Percentiles rank a stretch among this genome's conserved stretches.
These are phyloP conservation scores for Graphium colonna DNA, from an alignment of 2,888 invertebrate genomes.

Conservation along the genomic window DNA sequence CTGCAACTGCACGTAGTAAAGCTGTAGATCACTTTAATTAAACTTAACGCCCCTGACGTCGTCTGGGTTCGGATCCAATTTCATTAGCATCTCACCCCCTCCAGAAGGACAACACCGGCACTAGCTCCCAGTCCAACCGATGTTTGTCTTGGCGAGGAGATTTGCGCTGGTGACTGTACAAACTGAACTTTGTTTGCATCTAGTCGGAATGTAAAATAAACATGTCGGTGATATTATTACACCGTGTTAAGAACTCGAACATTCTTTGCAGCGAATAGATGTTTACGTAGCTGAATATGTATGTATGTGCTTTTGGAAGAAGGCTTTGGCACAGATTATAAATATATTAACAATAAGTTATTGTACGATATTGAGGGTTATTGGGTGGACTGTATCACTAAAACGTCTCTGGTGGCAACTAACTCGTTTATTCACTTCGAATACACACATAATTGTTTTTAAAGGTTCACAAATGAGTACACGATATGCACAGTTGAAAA, in stretches of 20 bases:
- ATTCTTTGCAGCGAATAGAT: too few species aligned
- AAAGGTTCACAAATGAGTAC: too few species aligned
- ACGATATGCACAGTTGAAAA: too few species aligned
- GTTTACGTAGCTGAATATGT: too few species aligned
- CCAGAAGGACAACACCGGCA: conserved; percentile 3
- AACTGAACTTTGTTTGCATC: conserved; percentile 12
- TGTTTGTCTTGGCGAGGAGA: conserved; percentile 19
- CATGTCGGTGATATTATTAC: conserved; percentile 14
- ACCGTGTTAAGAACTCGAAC: conserved; percentile 3
- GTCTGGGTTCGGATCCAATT: conserved; percentile 12
- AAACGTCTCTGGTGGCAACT: too few species aligned
- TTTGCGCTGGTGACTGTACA: conserved; percentile 16
- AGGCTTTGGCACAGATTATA: too few species aligned
- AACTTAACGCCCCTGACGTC: conserved; percentile 1
- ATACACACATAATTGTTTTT: too few species aligned
- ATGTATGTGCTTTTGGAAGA: too few species aligned
- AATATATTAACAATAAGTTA: too few species aligned
- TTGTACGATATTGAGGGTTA: too few species aligned
- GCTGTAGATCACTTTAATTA: conserved; percentile 7
- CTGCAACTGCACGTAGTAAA: neutral
- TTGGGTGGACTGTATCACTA: too few species aligned
- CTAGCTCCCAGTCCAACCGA: conserved; percentile 1
- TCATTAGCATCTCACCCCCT: conserved; percentile 1
- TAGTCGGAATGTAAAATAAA: conserved; percentile 21
- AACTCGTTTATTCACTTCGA: too few species aligned